phyloP scores from a whole-genome alignment of 2,797 vertebrate species.

The Ataeniobius toweri region DNA sequence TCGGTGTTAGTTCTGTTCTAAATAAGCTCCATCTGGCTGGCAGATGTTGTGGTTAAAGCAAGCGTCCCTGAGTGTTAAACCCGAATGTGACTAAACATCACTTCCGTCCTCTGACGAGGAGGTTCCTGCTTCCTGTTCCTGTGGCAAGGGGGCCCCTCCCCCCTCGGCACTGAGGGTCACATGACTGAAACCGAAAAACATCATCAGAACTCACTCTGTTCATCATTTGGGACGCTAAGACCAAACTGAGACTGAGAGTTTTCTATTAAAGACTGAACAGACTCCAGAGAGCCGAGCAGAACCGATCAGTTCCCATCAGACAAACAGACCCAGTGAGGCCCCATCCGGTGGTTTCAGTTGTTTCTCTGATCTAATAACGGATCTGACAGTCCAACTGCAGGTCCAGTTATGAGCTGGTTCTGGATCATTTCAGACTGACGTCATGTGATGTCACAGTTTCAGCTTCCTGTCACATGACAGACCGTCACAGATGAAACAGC shows the following conservation, averaged over 20 bases:
- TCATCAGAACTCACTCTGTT: background rate
- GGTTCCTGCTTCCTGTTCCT: background rate
- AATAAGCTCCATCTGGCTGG: background rate
- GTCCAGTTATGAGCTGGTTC: background rate
- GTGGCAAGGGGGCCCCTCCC: conserved; percentile 18
- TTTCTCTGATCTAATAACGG: no score
- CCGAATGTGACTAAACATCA: background rate
- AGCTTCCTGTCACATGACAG: background rate
- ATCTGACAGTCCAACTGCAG: background rate
- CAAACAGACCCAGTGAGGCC: no score
- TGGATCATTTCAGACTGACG: background rate
- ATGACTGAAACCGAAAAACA: background rate
- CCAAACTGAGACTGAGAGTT: background rate
- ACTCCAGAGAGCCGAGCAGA: background rate
- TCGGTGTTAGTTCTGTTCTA: no score
- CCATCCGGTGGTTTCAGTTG: no score
- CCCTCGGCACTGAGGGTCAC: background rate
- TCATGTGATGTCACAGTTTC: background rate
- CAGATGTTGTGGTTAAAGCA: background rate
- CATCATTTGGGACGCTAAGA: background rate
- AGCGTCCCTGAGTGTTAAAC: background rate
- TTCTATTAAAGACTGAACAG: no score
- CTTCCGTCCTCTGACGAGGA: background rate
- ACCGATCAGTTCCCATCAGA: background rate
- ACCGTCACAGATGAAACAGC: background rate